These are phyloP conservation scores for Noctua pronuba DNA, from an alignment of 2,888 invertebrate genomes.

Conservation along the genomic window DNA sequence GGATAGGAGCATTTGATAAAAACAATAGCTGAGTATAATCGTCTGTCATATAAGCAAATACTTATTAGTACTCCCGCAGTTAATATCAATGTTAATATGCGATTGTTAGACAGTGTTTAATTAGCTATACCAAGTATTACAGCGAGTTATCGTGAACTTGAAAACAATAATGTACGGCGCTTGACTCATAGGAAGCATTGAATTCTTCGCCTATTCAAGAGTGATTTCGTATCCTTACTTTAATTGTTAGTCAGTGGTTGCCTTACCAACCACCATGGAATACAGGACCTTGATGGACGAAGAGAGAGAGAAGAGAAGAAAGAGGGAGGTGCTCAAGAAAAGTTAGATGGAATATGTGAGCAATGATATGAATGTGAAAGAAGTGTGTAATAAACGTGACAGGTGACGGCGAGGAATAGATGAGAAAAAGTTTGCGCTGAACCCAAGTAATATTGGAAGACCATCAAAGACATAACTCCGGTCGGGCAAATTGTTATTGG, in stretches of 20 bases:
- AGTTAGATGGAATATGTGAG: background rate
- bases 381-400: background rate
- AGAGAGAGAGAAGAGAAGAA: background rate
- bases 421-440: background rate
- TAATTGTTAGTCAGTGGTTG: background rate
- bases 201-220: slow-evolving; percentile 20
- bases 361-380: background rate
- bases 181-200: slow-evolving; percentile 28
- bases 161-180: slow-evolving; percentile 1
- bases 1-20: slow-evolving; percentile 15
- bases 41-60: slow-evolving; percentile 32
- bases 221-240: background rate
- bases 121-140: slow-evolving; percentile 15
- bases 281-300: background rate
- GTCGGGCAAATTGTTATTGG: background rate
- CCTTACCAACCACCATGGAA: background rate
- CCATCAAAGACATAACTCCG: background rate
- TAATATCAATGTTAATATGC: slow-evolving; percentile 57
- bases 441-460: background rate
- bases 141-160: slow-evolving; percentile 42
- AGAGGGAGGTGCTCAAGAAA: background rate
- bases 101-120: slow-evolving; percentile 52
- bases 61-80: slow-evolving; percentile 34
- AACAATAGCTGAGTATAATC: slow-evolving; percentile 48
- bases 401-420: too few relatives aligned